Conservation (phyloP, 2,113 vertebrate species). For the mouse (Mus musculus) region DNA sequence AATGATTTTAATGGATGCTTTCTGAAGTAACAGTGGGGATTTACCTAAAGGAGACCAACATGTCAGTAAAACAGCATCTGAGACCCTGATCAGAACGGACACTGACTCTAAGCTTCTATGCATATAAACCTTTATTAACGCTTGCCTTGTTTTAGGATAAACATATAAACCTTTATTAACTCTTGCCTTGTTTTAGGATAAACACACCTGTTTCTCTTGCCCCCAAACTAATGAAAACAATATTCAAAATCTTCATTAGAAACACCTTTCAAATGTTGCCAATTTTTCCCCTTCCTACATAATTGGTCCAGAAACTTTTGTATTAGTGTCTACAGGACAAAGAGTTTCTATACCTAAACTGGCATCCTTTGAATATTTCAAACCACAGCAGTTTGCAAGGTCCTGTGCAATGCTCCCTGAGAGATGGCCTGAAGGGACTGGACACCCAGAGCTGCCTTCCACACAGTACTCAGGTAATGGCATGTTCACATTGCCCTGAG, state of each 20-base stretch:
- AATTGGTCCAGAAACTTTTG: background rate
- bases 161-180: background rate
- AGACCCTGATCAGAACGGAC: background rate
- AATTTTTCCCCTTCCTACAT: background rate
- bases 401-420: background rate
- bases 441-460: background rate
- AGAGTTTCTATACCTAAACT: background rate
- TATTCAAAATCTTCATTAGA: slow-evolving; percentile 23
- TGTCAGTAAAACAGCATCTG: background rate
- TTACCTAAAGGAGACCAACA: slow-evolving; percentile 50
- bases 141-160: no score
- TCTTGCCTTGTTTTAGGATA: background rate
- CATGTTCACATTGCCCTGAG: background rate
- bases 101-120: background rate
- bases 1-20: slow-evolving; percentile 91
- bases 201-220: background rate
- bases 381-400: background rate
- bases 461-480: background rate
- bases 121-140: background rate
- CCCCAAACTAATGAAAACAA: background rate
- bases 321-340: background rate
- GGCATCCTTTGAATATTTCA: background rate
- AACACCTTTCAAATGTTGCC: background rate
- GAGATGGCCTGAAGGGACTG: background rate
- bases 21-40: slow-evolving; percentile 87